Conservation (phyloP, 2,888 invertebrate genomes). For the Rhingia campestris region DNA sequence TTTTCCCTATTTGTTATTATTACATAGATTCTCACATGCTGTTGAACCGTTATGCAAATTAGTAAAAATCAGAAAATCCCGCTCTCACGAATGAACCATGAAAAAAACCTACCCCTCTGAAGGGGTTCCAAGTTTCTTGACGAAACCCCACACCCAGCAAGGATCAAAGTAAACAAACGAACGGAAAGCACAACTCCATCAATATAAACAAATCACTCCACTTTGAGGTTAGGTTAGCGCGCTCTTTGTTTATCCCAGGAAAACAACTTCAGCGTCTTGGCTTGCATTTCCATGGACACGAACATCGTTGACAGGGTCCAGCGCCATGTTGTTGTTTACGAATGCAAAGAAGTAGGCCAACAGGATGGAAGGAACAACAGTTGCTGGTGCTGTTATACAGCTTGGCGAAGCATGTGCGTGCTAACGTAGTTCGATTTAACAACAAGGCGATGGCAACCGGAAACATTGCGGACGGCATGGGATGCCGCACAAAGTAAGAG, state of each 20-base stretch:
- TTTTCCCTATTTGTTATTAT: constrained; percentile 28
- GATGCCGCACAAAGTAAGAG: constrained; percentile 53
- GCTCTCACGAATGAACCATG: constrained; percentile 36
- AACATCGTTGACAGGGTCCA: constrained; percentile 59
- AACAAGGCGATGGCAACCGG: constrained; percentile 73
- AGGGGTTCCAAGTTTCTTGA: constrained; percentile 42
- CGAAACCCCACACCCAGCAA: constrained; percentile 1
- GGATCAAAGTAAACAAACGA: constrained; percentile 70
- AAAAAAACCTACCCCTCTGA: constrained; percentile 31
- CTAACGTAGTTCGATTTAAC: constrained; percentile 73
- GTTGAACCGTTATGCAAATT: constrained; percentile 62
- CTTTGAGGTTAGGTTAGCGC: constrained; percentile 54
- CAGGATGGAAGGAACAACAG: constrained; percentile 64
- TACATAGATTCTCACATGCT: constrained; percentile 15
- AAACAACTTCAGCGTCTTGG: constrained; percentile 62
- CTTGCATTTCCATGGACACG: constrained; percentile 69
- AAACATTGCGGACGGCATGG: constrained; percentile 69
- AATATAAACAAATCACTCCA: constrained; percentile 64
- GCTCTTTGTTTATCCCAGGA: constrained; percentile 63
- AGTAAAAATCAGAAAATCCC: constrained; percentile 30
- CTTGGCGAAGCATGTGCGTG: constrained; percentile 65
- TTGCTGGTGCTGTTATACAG: constrained; percentile 32
- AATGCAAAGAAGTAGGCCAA: constrained; percentile 71
- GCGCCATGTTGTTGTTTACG: constrained; percentile 72
- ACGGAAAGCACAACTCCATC: constrained; percentile 17